Percentiles rank a stretch among this genome's conserved stretches.
Conservation (phyloP, 2,888 invertebrate genomes). For the Proisotoma minuta region DNA sequence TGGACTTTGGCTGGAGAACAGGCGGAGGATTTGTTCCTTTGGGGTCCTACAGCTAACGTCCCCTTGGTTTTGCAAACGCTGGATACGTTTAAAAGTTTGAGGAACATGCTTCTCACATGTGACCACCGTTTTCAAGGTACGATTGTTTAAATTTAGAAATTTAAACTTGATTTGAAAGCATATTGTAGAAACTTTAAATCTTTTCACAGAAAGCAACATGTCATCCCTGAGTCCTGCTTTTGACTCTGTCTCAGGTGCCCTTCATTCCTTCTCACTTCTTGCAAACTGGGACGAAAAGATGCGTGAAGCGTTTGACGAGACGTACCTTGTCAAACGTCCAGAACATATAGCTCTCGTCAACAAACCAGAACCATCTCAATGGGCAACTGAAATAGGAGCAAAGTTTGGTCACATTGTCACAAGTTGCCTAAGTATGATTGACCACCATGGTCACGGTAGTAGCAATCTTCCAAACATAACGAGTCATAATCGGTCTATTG, state of each 20-base stretch:
- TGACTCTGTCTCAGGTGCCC: constrained; percentile 37
- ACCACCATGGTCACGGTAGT: constrained; percentile 7
- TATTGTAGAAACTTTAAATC: too few species aligned
- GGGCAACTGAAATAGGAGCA: constrained; percentile 42
- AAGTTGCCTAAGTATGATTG: constrained; percentile 39
- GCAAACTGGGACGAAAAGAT: constrained; percentile 46
- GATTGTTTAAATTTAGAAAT: neutral
- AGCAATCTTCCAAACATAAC: neutral
- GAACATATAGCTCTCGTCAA: constrained; percentile 42
- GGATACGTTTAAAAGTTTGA: constrained; percentile 30
- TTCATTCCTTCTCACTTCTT: constrained; percentile 44
- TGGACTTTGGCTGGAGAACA: constrained; percentile 78
- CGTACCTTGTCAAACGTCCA: constrained; percentile 40
- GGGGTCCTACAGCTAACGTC: constrained; percentile 52
- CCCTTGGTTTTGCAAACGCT: constrained; percentile 39
- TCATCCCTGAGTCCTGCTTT: constrained; percentile 34
- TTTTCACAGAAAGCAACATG: constrained; percentile 25
- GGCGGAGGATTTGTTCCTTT: constrained; percentile 73
- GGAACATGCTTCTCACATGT: constrained; percentile 30
- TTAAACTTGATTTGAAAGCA: neutral
- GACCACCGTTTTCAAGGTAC: constrained; percentile 40
- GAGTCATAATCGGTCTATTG: constrained; percentile 19
- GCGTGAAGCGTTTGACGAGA: constrained; percentile 37
- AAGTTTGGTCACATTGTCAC: constrained; percentile 42
- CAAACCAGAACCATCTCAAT: constrained; percentile 30